Base-by-base conservation (phyloP, 2,797 vertebrate species). In the Moxostoma hubbsi region DNA sequence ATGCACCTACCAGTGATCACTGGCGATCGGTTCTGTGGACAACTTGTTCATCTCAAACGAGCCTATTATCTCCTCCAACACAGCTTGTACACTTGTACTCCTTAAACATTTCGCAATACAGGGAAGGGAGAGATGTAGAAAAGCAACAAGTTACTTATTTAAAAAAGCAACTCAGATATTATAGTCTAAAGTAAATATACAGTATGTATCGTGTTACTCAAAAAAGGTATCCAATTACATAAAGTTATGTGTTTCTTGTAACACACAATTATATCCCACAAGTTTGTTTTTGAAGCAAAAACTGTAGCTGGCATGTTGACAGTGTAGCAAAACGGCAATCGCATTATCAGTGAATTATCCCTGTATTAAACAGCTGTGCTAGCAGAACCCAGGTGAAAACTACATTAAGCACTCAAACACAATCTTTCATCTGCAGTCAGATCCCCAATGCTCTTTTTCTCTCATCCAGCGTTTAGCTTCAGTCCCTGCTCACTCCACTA, bases 311-410 rank as follows among this genome's bases (percentile, higher is more conserved):
- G 62, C 55, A 68, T 65, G 54, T 76, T 76, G 67, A 77, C 67
- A 77, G 58, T 16, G 46, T 36, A 46, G 80, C 73, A n/a, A 58
- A 72, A 61, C 66, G 79, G 58, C 72, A 75, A 81, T 81, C 18
- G 58, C 55, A 76, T 81, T 81, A 82, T 74, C 43, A 55, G 62
- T 67, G 57, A 82, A 62, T 74, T 69, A 78, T 82, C 16, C 49
- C 36, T 72, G 63, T 74, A 78, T 57, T 16, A 69, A 82, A 69
- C 75, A 79, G 75, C 70, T 79, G 62, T 77, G 61, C 58, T 57
- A 73, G 68, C 68, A 82, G 49, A 67, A 50, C 2, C 58, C 69
- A 11, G 51, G 64, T 55, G 51, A 82, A 63, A 62, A 68, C 47
- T 55, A 43, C 11, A 59, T 73, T 72, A 65, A 73, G 16, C 6